Evolutionary conservation across 2,888 invertebrate genomes (phyloP).

Genomic region (Eutolmus rufibarbis): DNA sequence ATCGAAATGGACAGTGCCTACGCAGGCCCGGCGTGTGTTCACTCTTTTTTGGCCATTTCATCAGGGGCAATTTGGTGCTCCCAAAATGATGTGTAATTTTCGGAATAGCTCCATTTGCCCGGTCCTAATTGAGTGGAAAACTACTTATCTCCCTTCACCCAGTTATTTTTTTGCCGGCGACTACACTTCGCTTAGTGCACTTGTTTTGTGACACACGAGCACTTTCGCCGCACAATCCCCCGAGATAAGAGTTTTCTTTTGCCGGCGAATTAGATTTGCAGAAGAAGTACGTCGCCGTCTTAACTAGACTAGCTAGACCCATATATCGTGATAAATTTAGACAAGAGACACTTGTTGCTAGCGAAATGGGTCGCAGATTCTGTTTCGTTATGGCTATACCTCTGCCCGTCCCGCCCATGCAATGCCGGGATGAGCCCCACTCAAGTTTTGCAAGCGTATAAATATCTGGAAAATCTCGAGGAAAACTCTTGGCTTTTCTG

Average conservation of each 20-base stretch:
- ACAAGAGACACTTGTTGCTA: neutral
- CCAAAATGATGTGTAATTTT: neutral
- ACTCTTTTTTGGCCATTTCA: neutral
- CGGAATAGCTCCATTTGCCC: neutral
- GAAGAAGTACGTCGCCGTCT: neutral
- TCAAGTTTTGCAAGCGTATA: neutral
- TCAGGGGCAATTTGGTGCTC: neutral
- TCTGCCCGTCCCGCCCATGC: neutral
- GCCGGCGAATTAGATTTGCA: neutral
- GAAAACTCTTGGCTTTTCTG: neutral
- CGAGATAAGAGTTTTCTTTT: neutral
- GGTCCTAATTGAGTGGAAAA: neutral
- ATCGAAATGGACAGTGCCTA: neutral
- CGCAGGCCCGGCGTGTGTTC: neutral
- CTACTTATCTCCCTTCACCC: neutral
- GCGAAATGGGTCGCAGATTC: neutral
- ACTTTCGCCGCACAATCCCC: neutral
- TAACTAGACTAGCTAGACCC: neutral
- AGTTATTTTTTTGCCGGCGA: neutral
- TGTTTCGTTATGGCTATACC: neutral
- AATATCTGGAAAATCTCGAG: neutral
- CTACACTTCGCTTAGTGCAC: neutral
- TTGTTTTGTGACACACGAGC: neutral
- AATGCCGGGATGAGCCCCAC: neutral
- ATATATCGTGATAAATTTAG: neutral